Conservation (phyloP, 1,140 invertebrate species). For the Habropoda laboriosa region DNA sequence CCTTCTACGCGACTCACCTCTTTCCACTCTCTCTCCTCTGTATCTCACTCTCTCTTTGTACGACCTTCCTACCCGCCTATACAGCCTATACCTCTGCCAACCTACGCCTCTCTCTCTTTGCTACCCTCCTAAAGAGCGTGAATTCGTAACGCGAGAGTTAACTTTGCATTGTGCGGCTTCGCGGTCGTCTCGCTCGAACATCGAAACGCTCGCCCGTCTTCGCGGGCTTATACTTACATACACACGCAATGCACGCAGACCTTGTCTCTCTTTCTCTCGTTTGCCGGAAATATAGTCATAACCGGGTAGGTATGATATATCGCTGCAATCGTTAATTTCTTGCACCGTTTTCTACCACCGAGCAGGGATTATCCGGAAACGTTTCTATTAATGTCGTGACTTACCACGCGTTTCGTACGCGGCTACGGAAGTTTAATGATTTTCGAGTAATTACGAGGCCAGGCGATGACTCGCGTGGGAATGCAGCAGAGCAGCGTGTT, state of each 20-base stretch:
- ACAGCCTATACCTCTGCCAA: slow-evolving; percentile 10
- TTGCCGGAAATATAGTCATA: not conserved
- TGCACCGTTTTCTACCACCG: slow-evolving; percentile 14
- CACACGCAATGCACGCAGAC: too few relatives aligned
- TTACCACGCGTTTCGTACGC: slow-evolving; percentile 36
- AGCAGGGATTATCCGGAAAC: slow-evolving; percentile 26
- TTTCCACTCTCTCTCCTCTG: too few relatives aligned
- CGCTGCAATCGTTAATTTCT: not conserved
- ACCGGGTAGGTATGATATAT: not conserved
- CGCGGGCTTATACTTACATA: not conserved
- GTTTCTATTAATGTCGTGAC: slow-evolving; percentile 47
- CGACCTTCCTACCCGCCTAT: slow-evolving; percentile 39
- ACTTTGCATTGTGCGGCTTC: slow-evolving; percentile 72
- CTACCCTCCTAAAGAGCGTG: slow-evolving; percentile 54
- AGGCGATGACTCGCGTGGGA: slow-evolving; percentile 69
- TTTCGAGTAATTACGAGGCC: slow-evolving; percentile 64
- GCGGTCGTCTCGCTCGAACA: slow-evolving; percentile 26
- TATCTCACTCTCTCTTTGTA: too few relatives aligned
- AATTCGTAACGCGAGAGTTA: slow-evolving; percentile 73
- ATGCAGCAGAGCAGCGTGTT: slow-evolving; percentile 65
- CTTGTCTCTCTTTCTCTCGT: too few relatives aligned
- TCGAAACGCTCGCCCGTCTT: slow-evolving; percentile 32
- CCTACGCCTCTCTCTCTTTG: slow-evolving; percentile 18
- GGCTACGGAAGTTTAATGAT: slow-evolving; percentile 62
- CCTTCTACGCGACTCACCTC: slow-evolving; percentile 58